Base-by-base conservation (phyloP, 2,888 invertebrate species). In the Hirtodrosophila confusa region DNA sequence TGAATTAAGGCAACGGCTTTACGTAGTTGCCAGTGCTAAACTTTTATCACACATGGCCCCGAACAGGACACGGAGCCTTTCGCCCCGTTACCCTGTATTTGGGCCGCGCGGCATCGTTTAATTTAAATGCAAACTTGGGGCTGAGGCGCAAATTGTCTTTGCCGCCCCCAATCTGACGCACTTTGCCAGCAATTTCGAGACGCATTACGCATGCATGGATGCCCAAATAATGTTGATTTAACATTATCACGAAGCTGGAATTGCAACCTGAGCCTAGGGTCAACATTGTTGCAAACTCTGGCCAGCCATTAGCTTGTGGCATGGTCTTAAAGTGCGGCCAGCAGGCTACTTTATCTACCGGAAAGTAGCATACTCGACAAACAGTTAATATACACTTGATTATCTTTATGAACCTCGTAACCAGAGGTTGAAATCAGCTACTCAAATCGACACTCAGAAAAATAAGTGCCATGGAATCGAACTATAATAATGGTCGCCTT, bases 141-240 rank as follows among this genome's bases (percentile, higher is more conserved):
- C 64, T 64, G 64, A 63, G 82, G 66, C 44, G 57, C 71, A 85
- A 85, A 85, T 78, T 85, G 78, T 79, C 86, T 82, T 82, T 82
- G 49, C 49, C 48, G 4, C 41, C 45, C 31, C 27, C 60, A 17
- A 35, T 9, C 35, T 10, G 24, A 40, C 24, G n/a, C 49, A 61
- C 40, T 41, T 51, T 17, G 78, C 43, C 39, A 27, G 75, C 85
- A 78, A 85, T 78, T 86, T 78, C 83, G 84, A 80, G 78, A 80
- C 78, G 78, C 78, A 90, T 89, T 89, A 89, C 71, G 76, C 86
- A 90, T 90, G 90, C 89, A 90, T 89, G 90, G 76, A 74, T 86
- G 89, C 72, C 87, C 87, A 88, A 89, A 89, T 89, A 90, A 90
- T 90, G 89, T 89, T 89, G 90, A 89, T 90, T 89, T 89, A 88